Percentiles rank a stretch among this genome's conserved stretches.
Conservation (phyloP, 2,888 invertebrate species). For the Zonitis immaculata region DNA sequence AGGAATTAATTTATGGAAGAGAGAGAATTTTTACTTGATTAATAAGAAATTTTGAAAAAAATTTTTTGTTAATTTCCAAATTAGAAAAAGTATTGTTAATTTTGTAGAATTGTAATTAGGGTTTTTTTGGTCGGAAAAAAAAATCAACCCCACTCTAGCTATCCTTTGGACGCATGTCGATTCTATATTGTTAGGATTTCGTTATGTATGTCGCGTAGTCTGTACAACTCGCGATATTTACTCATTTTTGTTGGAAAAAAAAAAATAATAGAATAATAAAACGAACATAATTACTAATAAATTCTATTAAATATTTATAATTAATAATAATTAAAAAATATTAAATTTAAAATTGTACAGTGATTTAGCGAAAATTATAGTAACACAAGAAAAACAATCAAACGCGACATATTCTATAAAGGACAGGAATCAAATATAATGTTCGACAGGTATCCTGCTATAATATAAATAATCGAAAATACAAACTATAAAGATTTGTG, state of each 20-base stretch:
- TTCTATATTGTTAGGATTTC: conserved; percentile 35
- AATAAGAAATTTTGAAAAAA: too few species aligned
- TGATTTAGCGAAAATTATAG: not conserved
- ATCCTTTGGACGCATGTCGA: conserved; percentile 37
- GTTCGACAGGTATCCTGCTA: conserved; percentile 15
- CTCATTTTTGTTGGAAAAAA: conserved; percentile 24
- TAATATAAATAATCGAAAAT: too few species aligned
- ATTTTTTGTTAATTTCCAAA: too few species aligned
- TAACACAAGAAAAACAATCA: not conserved
- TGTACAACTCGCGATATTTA: conserved; percentile 32
- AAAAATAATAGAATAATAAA: not conserved
- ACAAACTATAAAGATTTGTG: conserved; percentile 6
- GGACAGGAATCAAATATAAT: conserved; percentile 3
- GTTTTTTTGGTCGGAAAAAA: too few species aligned
- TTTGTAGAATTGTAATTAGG: too few species aligned
- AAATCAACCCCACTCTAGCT: conserved; percentile 30
- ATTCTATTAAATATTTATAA: too few species aligned
- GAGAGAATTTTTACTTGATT: too few species aligned
- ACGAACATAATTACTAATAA: not conserved
- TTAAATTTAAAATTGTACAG: not conserved
- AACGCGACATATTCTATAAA: too few species aligned
- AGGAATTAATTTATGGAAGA: too few species aligned
- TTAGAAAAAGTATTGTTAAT: too few species aligned
- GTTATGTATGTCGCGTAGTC: conserved; percentile 41
- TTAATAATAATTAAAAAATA: not conserved